Base-by-base conservation (phyloP, 2,797 vertebrate species). In the Pseudochirops corinnae region DNA sequence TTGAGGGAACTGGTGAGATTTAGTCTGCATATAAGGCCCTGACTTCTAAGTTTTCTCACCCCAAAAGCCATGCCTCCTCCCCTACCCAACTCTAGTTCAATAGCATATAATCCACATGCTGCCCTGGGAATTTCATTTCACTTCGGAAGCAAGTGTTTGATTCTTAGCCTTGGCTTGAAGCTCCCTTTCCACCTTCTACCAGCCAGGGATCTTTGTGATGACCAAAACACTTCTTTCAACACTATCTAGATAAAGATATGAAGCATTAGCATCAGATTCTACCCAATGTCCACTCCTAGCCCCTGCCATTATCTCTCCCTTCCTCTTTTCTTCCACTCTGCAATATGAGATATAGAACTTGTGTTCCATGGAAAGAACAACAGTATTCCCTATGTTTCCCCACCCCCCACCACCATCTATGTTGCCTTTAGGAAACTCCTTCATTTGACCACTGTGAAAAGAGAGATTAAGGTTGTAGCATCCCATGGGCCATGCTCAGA, bases 381-480 rank as follows among this genome's bases (percentile, higher is more conserved):
- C 52, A 33, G 16, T 50, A 52, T 57, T 92, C n/a, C 18, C 56
- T 67, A 55, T 87, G 29, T 82, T 21, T 90, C 56, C 87, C 92
- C 53, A 96, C 0, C 10, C 39, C 52, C 52, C 9, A 12, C 24
- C 2, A 50, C 3, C 21, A 91, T 5, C 0, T 39, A 93, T 74
- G 33, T 92, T 4, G 31, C 33, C 82, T 33, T 58, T n/a, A 94
- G 14, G n/a, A 4, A 5, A 62, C 33, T 24, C 87, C 90, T 96
- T 95, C 58, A n/a, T 90, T 67, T 91, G 74, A 93, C 74, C 56
- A 92, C 91, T 94, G 33, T 90, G 14, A 57, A n/a, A 56, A 90
- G 28, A 95, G 39, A 5, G 10, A 14, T 55, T 33, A 24, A 53
- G 62, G n/a, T 60, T n/a, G 16, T 0, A 1, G 31, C 3, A 52